Base-by-base conservation (phyloP, 2,797 vertebrate species). In the Melopsittacus undulatus region DNA sequence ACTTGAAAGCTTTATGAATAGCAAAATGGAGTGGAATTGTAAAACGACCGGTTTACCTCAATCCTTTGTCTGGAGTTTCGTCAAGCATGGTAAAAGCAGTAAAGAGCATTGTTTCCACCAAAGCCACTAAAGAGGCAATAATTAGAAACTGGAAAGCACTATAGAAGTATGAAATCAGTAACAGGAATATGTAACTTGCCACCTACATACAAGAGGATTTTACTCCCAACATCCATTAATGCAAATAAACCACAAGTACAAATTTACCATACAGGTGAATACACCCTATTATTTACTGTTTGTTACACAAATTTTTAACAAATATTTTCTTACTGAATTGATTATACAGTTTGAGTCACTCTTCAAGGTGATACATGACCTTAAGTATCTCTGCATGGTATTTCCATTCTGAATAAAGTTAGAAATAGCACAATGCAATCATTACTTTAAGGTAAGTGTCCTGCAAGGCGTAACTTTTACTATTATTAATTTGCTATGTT, bases 261-360 rank as follows among this genome's bases (percentile, higher is more conserved):
- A 88, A 84, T 42, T 45, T 48, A 62, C 42, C n/a, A n/a, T 23
- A 69, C 48, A 59, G 67, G 48, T 82, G 43, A 96, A 89, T 92
- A 83, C 20, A 54, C 74, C 64, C 46, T 91, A 79, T 64, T 93
- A 69, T 81, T 89, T 52, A 43, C 57, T 86, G 36, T 94, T 80
- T 95, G 46, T 90, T 83, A 90, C 83, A 94, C 30, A 79, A 95
- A 72, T 87, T 87, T 56, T 93, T 68, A 64, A n/a, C 32, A 94
- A 90, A 84, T 6, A 87, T 72, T 56, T 83, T 72, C 46, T 73
- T 15, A 78, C 21, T 67, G 51, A 90, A 87, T 62, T 94, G 82
- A 92, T 83, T 87, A 87, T 61, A 92, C 51, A 82, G 69, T 62
- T 95, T 88, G 89, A n/a, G 89, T 43, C 46, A 68, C 38, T 49